Conservation (phyloP, 2,888 invertebrate genomes). For the Chrysolina haemoptera region DNA sequence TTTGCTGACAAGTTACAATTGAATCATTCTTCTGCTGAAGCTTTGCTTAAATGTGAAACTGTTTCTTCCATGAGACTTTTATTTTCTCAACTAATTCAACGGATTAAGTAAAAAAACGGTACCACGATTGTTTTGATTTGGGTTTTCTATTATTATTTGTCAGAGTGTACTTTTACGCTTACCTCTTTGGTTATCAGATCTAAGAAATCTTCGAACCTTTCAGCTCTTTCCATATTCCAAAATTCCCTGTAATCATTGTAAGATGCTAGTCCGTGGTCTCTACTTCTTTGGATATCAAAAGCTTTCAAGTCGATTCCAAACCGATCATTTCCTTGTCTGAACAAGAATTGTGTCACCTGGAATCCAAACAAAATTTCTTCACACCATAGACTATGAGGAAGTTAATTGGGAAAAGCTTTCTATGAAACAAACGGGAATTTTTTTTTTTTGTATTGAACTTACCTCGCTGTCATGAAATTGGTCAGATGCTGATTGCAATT, state of each 20-base stretch:
- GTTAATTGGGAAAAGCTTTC: not conserved
- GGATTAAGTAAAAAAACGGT: too few relatives aligned
- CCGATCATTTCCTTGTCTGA: slow-evolving; percentile 76
- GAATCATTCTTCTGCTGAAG: too few relatives aligned
- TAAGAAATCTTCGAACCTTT: slow-evolving; percentile 78
- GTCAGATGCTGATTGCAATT: slow-evolving; percentile 84
- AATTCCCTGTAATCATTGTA: slow-evolving; percentile 84
- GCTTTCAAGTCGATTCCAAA: slow-evolving; percentile 87
- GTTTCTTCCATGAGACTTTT: too few relatives aligned
- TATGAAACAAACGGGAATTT: not conserved
- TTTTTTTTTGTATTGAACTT: slow-evolving; percentile 50
- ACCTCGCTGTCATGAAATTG: slow-evolving; percentile 84
- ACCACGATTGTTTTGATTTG: not conserved
- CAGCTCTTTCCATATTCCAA: slow-evolving; percentile 81
- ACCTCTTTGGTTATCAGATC: slow-evolving; percentile 78
- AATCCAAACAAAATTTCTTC: slow-evolving; percentile 44
- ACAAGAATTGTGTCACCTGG: slow-evolving; percentile 78
- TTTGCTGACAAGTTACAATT: too few relatives aligned
- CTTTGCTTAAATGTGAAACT: too few relatives aligned
- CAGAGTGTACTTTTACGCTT: slow-evolving; percentile 56
- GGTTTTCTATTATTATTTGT: not conserved
- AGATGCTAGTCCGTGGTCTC: slow-evolving; percentile 85
- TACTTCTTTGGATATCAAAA: slow-evolving; percentile 86
- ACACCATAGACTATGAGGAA: not conserved
- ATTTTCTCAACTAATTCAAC: too few relatives aligned